A percentile compares a stretch with the other conserved stretches of the same genome.
Conservation (phyloP, 2,113 vertebrate genomes). For the Dasypus novemcinctus region DNA sequence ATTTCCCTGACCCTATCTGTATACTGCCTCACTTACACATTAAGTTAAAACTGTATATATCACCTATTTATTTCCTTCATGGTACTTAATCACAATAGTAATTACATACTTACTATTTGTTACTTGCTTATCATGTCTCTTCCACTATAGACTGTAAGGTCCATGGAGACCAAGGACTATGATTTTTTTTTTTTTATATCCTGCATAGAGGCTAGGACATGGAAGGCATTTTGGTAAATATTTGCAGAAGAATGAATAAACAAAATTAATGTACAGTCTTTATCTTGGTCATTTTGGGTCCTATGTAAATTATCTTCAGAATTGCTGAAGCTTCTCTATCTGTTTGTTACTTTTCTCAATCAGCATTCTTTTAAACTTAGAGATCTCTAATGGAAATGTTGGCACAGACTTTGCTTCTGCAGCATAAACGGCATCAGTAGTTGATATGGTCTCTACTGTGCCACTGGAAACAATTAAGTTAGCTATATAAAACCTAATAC, state of each 20-base stretch:
- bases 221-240: neutral
- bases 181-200: neutral
- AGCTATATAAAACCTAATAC: constrained; percentile 59
- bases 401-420: constrained; percentile 70
- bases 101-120: neutral
- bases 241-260: neutral
- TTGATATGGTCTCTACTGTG: constrained; percentile 69
- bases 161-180: neutral
- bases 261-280: neutral
- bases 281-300: neutral
- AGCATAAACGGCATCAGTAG: constrained; percentile 76
- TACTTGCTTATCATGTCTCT: neutral
- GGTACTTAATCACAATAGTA: neutral
- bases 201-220: neutral
- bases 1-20: neutral
- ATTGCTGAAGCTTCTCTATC: neutral
- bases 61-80: neutral
- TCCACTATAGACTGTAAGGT: neutral
- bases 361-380: constrained; percentile 53
- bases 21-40: neutral
- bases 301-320: neutral
- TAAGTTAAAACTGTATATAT: neutral
- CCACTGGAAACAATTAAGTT: constrained; percentile 61
- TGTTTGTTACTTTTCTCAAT: constrained; percentile 29
- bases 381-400: constrained; percentile 76